Conservation (phyloP, 2,888 invertebrate genomes). For the Alentia gelatinosa region DNA sequence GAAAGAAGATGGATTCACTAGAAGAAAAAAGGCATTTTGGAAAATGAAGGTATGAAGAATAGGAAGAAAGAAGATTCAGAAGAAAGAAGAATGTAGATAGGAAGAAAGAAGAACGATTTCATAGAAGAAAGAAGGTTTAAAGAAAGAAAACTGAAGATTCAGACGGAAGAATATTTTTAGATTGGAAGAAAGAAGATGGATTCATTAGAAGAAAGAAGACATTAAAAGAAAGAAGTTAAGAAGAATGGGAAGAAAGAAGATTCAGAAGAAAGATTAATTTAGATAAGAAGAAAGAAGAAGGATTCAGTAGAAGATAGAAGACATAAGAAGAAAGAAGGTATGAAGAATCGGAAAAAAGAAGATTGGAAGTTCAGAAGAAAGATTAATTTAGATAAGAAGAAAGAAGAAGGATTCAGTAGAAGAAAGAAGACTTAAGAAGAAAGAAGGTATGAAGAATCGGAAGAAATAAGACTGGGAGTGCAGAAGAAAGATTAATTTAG, state of each 20-base stretch:
- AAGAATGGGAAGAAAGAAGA: neutral
- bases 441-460: neutral
- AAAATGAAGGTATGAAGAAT: neutral
- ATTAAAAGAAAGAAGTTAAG: neutral
- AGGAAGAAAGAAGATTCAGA: neutral
- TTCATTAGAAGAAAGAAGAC: neutral
- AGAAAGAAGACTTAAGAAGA: neutral
- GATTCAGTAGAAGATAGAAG: neutral
- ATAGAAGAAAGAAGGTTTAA: neutral
- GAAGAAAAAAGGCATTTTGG: neutral
- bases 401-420: neutral
- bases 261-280: neutral
- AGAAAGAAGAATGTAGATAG: slow-evolving; percentile 30
- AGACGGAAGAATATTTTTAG: neutral
- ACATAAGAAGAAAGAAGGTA: neutral
- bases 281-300: neutral
- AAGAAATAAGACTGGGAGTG: neutral
- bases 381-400: neutral
- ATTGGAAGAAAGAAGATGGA: neutral
- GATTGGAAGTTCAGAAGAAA: neutral
- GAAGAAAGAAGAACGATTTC: neutral
- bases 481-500: neutral
- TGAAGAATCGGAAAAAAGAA: neutral
- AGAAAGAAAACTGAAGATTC: neutral
- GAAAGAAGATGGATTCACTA: neutral